Evolutionary conservation across 2,888 invertebrate species (phyloP), one percentile per base, ranked within the genome.

Genomic region (Ommatoiulus sabulosus): DNA sequence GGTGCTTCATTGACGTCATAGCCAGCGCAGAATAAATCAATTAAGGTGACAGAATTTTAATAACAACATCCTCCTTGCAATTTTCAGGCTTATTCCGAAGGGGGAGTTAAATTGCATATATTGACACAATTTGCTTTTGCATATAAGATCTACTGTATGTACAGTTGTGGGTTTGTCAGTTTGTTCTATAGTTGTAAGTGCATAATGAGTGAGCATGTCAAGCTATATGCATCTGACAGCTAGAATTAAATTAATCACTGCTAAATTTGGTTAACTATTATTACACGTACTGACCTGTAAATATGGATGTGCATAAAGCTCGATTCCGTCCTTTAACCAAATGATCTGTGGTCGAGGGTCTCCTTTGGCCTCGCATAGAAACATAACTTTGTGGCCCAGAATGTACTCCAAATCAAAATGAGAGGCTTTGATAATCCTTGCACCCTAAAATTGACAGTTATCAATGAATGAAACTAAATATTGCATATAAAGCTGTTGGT

Each of bases 251-350:
- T 52, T 12, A 15, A 52, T 52, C 52, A 52, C 52, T 35, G 10
- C 15, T 6, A 4, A 15, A 10, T 52, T 52, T 15, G 10, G 12
- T 57, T 57, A 7, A 1, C n/a, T n/a, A 57, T 57, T n/a, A 52
- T 17, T 24, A 43, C 15, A 44, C 95, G 35, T 0, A 35, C 35
- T 94, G 93, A 97, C 97, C 92, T 97, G 97, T 92, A 97, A 94
- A 92, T 97, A 97, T 89, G 96, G 95, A 93, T 97, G 97, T 46
- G 96, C 95, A 91, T 97, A 97, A 92, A 98, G 96, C 93, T 98
- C 98, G 20, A 96, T 96, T 48, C 97, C 98, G 92, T 98, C 98
- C 92, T 98, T 98, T 92, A 97, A 97, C 98, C 98, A 98, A 35
- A 97, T 98, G 90, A 98, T 97, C 90, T 97, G 96, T 0, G 98